Conservation (phyloP, 2,888 invertebrate genomes). For the Dascillus cervinus region DNA sequence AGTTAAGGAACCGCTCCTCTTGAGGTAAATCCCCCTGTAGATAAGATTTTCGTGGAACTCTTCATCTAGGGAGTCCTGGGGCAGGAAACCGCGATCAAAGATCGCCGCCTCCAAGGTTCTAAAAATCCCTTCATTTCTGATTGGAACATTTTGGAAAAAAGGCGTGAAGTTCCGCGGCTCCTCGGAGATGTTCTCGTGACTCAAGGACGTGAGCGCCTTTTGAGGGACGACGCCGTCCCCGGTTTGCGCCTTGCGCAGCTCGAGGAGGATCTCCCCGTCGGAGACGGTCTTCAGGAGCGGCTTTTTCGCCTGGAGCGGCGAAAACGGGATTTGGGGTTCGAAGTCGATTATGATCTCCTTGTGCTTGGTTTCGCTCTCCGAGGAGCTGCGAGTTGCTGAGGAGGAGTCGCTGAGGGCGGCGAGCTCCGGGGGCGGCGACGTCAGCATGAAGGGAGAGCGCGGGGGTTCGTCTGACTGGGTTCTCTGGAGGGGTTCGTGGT, state of each 20-base stretch:
- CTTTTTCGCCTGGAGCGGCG: constrained; percentile 39
- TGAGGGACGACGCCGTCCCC: constrained; percentile 43
- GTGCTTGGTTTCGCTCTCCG: constrained; percentile 51
- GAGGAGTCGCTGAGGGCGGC: constrained; percentile 36
- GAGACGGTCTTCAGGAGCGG: constrained; percentile 68
- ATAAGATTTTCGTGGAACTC: constrained; percentile 77
- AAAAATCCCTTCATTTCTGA: constrained; percentile 53
- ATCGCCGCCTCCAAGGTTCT: constrained; percentile 34
- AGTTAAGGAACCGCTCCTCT: constrained; percentile 49
- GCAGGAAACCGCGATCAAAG: constrained; percentile 33
- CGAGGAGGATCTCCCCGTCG: constrained; percentile 69
- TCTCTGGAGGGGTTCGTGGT: constrained; percentile 71
- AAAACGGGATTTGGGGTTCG: constrained; percentile 65
- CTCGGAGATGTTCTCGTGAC: constrained; percentile 52
- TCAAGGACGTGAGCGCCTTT: constrained; percentile 48
- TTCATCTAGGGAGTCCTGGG: constrained; percentile 51
- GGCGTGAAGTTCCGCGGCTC: constrained; percentile 30
- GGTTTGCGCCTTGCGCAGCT: constrained; percentile 46
- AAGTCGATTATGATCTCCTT: constrained; percentile 83
- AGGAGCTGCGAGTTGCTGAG: constrained; percentile 33
- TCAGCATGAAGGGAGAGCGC: constrained; percentile 61
- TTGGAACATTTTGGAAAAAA: constrained; percentile 50
- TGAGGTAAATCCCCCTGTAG: constrained; percentile 62
- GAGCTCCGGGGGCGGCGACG: constrained; percentile 45
- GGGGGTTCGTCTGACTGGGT: constrained; percentile 83